These are phyloP conservation scores for Fulmarus glacialis DNA, from an alignment of 2,113 vertebrate species.

Conservation along the genomic window DNA sequence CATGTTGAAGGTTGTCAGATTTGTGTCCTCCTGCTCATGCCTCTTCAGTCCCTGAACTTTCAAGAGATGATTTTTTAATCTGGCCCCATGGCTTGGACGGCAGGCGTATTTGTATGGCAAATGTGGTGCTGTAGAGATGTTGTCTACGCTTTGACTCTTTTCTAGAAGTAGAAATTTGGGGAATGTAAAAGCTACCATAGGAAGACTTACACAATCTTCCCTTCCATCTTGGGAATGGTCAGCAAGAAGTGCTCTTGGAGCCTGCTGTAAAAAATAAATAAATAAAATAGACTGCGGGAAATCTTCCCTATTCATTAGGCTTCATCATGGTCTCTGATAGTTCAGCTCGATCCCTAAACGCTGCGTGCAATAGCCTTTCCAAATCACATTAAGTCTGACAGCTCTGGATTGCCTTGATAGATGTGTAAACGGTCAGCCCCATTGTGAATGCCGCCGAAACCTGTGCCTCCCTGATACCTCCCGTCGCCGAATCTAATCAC, in stretches of 20 bases:
- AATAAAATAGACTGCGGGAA: not conserved
- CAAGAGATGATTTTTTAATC: not conserved
- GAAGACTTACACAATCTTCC: not conserved
- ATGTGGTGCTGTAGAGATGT: not conserved
- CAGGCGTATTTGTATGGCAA: not conserved
- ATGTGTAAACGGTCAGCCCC: not conserved
- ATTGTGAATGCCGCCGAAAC: not conserved
- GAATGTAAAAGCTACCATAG: not conserved
- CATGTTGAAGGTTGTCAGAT: not conserved
- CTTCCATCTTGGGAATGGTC: not conserved
- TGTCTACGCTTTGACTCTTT: not conserved
- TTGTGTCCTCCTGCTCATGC: not conserved
- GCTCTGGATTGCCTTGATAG: not conserved
- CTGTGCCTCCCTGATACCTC: not conserved
- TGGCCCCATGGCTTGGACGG: not conserved
- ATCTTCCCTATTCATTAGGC: not conserved
- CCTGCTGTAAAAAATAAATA: not conserved
- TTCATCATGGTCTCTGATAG: not conserved
- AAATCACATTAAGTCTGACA: not conserved
- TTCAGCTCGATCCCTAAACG: not conserved
- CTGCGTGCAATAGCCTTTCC: not conserved
- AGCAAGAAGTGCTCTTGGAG: not conserved
- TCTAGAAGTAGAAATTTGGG: not conserved
- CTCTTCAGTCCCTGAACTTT: not conserved
- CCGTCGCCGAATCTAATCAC: accelerated